These are phyloP conservation scores for Osmoderma eremita DNA, from an alignment of 2,888 invertebrate genomes.

Conservation along the genomic window DNA sequence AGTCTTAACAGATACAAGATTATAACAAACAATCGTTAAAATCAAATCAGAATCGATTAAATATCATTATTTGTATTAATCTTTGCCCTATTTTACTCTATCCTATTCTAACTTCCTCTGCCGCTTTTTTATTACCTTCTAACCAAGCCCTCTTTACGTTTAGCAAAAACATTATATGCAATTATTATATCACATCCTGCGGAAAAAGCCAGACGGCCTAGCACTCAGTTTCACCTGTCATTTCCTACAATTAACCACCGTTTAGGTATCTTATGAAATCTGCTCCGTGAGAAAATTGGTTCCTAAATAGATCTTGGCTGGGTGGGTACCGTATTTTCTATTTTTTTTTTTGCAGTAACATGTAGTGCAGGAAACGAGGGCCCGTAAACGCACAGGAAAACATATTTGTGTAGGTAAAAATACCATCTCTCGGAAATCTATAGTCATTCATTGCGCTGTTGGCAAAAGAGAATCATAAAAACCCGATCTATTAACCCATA, in stretches of 20 bases:
- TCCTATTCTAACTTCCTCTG: too few species aligned
- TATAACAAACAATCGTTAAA: too few species aligned
- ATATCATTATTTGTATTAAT: too few species aligned
- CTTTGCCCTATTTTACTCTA: too few species aligned
- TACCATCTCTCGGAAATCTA: background rate
- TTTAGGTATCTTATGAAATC: background rate
- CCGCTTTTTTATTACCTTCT: too few species aligned
- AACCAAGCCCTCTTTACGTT: too few species aligned
- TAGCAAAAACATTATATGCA: background rate
- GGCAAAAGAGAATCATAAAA: background rate
- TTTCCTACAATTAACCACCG: conserved; percentile 19
- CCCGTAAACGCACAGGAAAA: background rate
- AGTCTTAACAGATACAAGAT: too few species aligned
- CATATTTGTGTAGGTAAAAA: conserved; percentile 1
- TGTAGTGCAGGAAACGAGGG: too few species aligned
- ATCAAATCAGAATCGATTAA: too few species aligned
- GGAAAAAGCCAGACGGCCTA: conserved; percentile 3
- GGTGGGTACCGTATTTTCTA: conserved; percentile 7
- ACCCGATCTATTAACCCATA: conserved; percentile 34
- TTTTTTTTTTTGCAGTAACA: too few species aligned
- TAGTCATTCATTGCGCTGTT: background rate
- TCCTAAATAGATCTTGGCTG: background rate
- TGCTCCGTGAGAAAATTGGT: conserved; percentile 5
- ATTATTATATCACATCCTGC: conserved; percentile 22
- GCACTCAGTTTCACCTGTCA: conserved; percentile 6